These are phyloP conservation scores for Otus sunia DNA, from an alignment of 2,113 vertebrate genomes.

Conservation along the genomic window DNA sequence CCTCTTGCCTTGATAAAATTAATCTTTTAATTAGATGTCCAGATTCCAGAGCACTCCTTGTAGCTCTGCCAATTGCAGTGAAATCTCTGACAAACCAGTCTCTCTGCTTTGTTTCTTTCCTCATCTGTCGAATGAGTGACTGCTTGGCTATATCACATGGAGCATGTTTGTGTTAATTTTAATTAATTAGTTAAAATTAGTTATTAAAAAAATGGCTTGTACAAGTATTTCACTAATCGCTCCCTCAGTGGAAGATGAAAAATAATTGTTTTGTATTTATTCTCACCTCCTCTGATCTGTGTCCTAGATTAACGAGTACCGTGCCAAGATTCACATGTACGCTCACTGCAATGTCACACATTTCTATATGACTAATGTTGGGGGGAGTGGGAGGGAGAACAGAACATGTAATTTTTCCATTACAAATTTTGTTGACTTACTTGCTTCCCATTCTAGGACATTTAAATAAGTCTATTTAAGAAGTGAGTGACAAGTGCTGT, in stretches of 20 bases:
- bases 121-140: not conserved
- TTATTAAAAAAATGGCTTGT: rapidly evolving
- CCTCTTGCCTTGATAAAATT: not conserved
- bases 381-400: not conserved
- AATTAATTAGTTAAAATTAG: not conserved
- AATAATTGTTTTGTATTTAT: not conserved
- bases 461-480: not conserved
- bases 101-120: not conserved
- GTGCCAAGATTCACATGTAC: not conserved
- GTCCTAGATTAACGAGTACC: not conserved
- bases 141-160: not conserved
- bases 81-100: not conserved
- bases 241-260: not conserved
- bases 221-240: not conserved
- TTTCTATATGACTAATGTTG: not conserved
- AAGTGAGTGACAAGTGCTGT: not conserved
- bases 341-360: not conserved
- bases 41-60: not conserved
- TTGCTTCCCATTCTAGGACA: not conserved
- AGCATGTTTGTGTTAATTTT: not conserved
- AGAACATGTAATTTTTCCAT: not conserved
- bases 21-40: not conserved
- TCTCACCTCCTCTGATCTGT: not conserved
- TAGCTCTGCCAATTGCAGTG: not conserved
- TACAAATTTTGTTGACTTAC: not conserved